Evolutionary conservation across 2,888 invertebrate species (phyloP).

Genomic region (Teinopalpus imperialis): DNA sequence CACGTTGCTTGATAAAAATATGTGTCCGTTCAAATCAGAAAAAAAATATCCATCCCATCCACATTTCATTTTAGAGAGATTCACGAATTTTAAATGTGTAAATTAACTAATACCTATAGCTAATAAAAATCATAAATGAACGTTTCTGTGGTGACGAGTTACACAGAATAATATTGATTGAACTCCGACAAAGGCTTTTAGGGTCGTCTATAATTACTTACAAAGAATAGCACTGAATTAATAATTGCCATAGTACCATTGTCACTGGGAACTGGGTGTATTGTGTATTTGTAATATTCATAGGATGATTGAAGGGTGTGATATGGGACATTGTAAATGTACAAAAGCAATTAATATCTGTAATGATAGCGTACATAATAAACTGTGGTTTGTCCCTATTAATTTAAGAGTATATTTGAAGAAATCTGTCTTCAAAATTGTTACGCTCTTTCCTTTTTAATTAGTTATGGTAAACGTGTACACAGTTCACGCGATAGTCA

Average conservation of each 20-base stretch:
- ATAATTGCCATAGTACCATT: constrained; percentile 4
- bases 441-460: too few relatives aligned
- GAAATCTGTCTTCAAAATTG: background rate
- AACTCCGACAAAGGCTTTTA: constrained; percentile 14
- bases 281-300: constrained; percentile 16
- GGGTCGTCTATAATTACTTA: constrained; percentile 18
- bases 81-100: too few relatives aligned
- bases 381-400: background rate
- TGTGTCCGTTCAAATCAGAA: too few relatives aligned
- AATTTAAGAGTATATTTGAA: background rate
- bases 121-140: too few relatives aligned
- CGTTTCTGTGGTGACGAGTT: too few relatives aligned
- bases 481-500: too few relatives aligned
- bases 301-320: constrained; percentile 16
- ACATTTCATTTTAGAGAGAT: too few relatives aligned
- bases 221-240: constrained; percentile 11
- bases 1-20: too few relatives aligned
- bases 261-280: background rate
- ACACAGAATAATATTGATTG: constrained; percentile 9
- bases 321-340: constrained; percentile 5
- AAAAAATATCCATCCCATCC: too few relatives aligned
- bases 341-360: constrained; percentile 9
- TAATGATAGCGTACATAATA: background rate
- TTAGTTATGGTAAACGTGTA: too few relatives aligned
- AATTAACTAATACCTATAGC: too few relatives aligned